Evolutionary conservation across 2,113 vertebrate species (phyloP).

Genomic region (Eretmochelys imbricata): DNA sequence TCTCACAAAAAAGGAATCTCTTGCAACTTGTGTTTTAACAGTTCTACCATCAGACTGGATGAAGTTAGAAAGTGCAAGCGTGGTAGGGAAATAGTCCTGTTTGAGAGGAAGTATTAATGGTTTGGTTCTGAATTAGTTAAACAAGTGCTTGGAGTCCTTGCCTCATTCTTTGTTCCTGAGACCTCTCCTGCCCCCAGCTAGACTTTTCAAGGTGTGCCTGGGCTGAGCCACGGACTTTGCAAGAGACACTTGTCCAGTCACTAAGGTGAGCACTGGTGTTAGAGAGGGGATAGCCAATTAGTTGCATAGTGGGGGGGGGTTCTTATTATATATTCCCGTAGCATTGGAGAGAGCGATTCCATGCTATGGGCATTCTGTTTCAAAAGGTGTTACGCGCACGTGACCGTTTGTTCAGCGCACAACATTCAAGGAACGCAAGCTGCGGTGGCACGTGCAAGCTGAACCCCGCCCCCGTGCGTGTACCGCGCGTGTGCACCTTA

Average conservation of each 20-base stretch:
- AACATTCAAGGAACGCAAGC: no score
- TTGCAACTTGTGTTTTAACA: background rate
- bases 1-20: background rate
- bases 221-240: background rate
- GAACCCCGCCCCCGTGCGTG: no score
- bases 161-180: background rate
- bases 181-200: background rate
- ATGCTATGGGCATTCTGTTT: no score
- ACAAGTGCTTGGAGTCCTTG: accelerated
- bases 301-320: no score
- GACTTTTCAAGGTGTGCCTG: background rate
- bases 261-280: background rate
- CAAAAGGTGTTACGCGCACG: no score
- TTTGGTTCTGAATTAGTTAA: background rate
- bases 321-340: no score
- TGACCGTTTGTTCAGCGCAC: no score
- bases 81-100: background rate
- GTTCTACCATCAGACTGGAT: accelerated
- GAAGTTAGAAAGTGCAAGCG: background rate
- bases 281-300: background rate
- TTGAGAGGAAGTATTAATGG: background rate
- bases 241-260: background rate
- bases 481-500: no score
- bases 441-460: no score
- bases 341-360: no score